Evolutionary conservation across 2,113 vertebrate species (phyloP).

Genomic region (Phylloscopus trochilus): DNA sequence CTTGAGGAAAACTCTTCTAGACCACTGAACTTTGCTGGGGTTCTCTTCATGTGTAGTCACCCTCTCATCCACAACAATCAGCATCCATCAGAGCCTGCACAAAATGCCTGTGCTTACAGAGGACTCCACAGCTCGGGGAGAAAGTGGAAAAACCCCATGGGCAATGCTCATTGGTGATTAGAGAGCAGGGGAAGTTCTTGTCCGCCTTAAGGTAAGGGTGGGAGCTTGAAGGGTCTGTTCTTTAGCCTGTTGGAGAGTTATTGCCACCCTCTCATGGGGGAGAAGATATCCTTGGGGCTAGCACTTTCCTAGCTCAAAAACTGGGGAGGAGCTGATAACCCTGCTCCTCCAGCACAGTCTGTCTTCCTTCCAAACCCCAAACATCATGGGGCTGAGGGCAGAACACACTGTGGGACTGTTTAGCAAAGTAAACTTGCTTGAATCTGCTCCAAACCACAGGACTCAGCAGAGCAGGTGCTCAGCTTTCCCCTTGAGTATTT

Average conservation of each 20-base stretch:
- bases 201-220: background rate
- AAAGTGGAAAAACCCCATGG: background rate
- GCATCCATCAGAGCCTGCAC: background rate
- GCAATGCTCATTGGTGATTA: background rate
- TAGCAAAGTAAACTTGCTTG: background rate
- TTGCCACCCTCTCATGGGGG: background rate
- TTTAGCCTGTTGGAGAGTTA: background rate
- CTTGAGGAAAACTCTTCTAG: conserved; percentile 1
- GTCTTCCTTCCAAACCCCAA: background rate
- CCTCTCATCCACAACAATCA: background rate
- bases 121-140: background rate
- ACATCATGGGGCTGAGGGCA: background rate
- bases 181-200: background rate
- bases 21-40: background rate
- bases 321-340: background rate
- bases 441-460: background rate
- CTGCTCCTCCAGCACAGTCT: background rate
- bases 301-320: background rate
- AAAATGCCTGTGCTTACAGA: background rate
- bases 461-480: background rate
- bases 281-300: background rate
- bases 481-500: background rate
- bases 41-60: background rate
- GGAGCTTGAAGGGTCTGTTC: background rate
- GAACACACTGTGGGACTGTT: background rate